Percentiles rank a stretch among this genome's conserved stretches.
These are phyloP conservation scores for Drosophila chauvacae DNA, from an alignment of 1,140 invertebrate species.

Conservation along the genomic window DNA sequence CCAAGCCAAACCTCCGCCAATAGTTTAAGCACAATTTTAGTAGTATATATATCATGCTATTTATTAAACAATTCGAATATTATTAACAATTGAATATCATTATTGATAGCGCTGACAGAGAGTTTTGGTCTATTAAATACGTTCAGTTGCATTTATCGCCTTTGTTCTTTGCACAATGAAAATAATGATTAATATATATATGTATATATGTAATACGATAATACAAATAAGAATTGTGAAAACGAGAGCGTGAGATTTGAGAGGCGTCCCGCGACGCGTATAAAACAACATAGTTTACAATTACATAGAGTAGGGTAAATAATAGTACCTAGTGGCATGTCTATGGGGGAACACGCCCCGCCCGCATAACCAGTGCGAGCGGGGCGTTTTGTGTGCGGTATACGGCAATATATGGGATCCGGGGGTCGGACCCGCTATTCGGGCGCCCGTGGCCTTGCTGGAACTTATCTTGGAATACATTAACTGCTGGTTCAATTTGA, in stretches of 20 bases:
- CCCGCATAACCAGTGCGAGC: slow-evolving; percentile 38
- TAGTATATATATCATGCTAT: slow-evolving; percentile 76
- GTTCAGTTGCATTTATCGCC: slow-evolving; percentile 46
- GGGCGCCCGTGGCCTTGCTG: slow-evolving; percentile 45
- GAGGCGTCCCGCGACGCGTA: slow-evolving; percentile 51
- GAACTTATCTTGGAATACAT: slow-evolving; percentile 77
- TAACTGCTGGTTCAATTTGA: slow-evolving; percentile 75
- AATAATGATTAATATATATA: slow-evolving; percentile 52
- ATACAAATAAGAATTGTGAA: slow-evolving; percentile 69
- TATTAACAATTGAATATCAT: slow-evolving; percentile 81
- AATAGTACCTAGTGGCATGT: slow-evolving; percentile 73
- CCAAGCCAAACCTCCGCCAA: not conserved
- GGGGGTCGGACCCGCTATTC: slow-evolving; percentile 15
- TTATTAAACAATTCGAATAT: slow-evolving; percentile 83
- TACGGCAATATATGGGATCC: slow-evolving; percentile 32
- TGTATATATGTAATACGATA: slow-evolving; percentile 64
- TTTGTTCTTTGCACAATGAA: slow-evolving; percentile 61
- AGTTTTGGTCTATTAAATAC: slow-evolving; percentile 76
- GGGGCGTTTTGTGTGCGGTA: slow-evolving; percentile 29
- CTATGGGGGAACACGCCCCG: slow-evolving; percentile 43
- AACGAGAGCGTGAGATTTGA: slow-evolving; percentile 72
- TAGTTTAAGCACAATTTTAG: not conserved
- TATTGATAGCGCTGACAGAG: slow-evolving; percentile 74
- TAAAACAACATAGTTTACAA: slow-evolving; percentile 73
- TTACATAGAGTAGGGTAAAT: slow-evolving; percentile 61